These are phyloP conservation scores for Dasypogon diadema DNA, from an alignment of 2,888 invertebrate genomes.

Conservation along the genomic window DNA sequence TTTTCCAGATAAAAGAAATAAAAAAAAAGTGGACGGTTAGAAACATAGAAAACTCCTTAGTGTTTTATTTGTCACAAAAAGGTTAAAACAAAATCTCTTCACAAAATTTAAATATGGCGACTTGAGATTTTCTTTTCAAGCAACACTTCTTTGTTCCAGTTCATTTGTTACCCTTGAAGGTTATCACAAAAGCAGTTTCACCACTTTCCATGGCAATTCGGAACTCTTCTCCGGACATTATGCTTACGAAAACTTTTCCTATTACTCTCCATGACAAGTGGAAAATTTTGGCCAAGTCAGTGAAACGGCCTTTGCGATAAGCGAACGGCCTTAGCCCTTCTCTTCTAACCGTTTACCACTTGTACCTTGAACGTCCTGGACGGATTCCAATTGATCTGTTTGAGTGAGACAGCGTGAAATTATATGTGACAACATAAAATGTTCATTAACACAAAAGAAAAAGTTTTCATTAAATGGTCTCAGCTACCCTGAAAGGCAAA, in stretches of 20 bases:
- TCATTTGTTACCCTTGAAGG: constrained; percentile 23
- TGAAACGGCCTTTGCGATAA: constrained; percentile 55
- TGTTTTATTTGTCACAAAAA: background rate
- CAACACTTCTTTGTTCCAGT: constrained; percentile 32
- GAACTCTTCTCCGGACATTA: background rate
- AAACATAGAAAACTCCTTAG: background rate
- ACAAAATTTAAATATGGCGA: constrained; percentile 21
- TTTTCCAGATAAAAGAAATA: constrained; percentile 14
- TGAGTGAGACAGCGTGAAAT: constrained; percentile 61
- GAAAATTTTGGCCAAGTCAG: background rate
- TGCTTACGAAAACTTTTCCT: background rate
- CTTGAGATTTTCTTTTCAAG: constrained; percentile 14
- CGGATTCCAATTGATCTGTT: constrained; percentile 70
- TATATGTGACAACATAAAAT: constrained; percentile 58
- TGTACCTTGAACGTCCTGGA: constrained; percentile 70
- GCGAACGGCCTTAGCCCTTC: constrained; percentile 32
- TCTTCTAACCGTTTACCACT: constrained; percentile 57
- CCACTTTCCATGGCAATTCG: background rate
- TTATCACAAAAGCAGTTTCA: constrained; percentile 32
- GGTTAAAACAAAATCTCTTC: constrained; percentile 3
- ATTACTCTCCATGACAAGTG: background rate
- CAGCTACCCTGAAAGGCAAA: constrained; percentile 33
- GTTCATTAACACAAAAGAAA: constrained; percentile 50
- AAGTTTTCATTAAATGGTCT: constrained; percentile 38
- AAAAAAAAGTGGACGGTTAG: constrained; percentile 15